Base-by-base conservation (phyloP, 2,888 invertebrate genomes). In the Artemia sinica region DNA sequence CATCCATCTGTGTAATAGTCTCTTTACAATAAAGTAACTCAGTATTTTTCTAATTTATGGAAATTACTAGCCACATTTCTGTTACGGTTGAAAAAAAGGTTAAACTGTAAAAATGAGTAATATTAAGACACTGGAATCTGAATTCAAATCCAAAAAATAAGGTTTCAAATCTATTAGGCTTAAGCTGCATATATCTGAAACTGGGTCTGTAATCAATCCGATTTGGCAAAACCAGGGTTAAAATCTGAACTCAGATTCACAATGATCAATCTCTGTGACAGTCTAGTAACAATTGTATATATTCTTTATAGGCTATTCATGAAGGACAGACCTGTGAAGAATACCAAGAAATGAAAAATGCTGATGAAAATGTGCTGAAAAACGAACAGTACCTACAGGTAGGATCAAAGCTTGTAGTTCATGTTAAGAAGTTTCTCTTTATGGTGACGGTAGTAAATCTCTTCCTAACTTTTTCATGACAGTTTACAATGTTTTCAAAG, bases 251-350 rank as follows among this genome's bases (percentile, higher is more conserved):
- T 41, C 41, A 41, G 41, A 41, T 41, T 41, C 6, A 5, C 41
- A 41, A 5, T 41, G 5, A 41, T 41, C 41, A 3, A 3, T 41
- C 41, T 41, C 41, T 41, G 3, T 41, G 41, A 41, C 41, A 41
- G 41, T 6, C 41, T 41, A 68, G 48, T 67, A 48, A 1, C 41
- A 67, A n/a, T 69, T 2, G 28, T 18, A 41, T 65, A 66, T 71
- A 11, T 50, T 58, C 48, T 71, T 74, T 75, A 8, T 72, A 88
- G 87, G 88, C 85, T 13, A 86, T 89, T 73, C 90, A 91, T 75
- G 83, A 84, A 74, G 86, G 86, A 3, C 79, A 85, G 73, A 87
- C 89, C 74, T 93, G 92, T 77, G 85, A 86, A 73, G 84, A 89
- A 76, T 88, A 89, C 77, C 90, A 89, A 76, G 83, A 85, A 58